Percentiles rank a stretch among this genome's conserved stretches.
Conservation (phyloP, 2,888 invertebrate species). For the Shargacucullia verbasci region DNA sequence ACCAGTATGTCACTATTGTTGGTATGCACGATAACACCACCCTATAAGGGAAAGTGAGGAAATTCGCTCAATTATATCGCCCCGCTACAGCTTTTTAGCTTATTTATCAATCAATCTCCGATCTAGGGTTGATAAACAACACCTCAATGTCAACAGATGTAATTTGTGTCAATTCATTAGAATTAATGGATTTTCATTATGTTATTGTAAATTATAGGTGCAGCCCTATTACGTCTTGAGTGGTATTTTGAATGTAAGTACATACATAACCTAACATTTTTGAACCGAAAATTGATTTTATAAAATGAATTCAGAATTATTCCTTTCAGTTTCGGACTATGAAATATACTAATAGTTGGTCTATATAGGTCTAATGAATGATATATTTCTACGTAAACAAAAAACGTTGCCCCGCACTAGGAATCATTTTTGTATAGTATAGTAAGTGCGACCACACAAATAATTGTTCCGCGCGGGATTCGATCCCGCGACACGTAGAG, state of each 20-base stretch:
- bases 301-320: no score
- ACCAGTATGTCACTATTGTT: slow-evolving; percentile 68
- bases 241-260: slow-evolving; percentile 1
- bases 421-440: no score
- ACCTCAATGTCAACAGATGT: slow-evolving; percentile 71
- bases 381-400: no score
- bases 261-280: no score
- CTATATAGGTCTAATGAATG: no score
- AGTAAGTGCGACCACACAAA: no score
- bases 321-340: no score
- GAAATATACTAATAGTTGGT: no score
- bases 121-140: slow-evolving; percentile 78
- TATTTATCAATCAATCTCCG: slow-evolving; percentile 87
- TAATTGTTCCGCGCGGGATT: no score
- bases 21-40: slow-evolving; percentile 73
- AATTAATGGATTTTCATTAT: slow-evolving; percentile 70
- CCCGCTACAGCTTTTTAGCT: slow-evolving; percentile 82
- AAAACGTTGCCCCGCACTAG: no score
- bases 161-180: slow-evolving; percentile 66
- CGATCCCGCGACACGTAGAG: no score
- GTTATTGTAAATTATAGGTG: slow-evolving; percentile 43
- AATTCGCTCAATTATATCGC: slow-evolving; percentile 87
- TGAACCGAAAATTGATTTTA: no score
- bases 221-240: slow-evolving; percentile 28
- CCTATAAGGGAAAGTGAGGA: slow-evolving; percentile 76